These are phyloP conservation scores for Phyllotreta striolata DNA, from an alignment of 2,888 invertebrate species.

Conservation along the genomic window DNA sequence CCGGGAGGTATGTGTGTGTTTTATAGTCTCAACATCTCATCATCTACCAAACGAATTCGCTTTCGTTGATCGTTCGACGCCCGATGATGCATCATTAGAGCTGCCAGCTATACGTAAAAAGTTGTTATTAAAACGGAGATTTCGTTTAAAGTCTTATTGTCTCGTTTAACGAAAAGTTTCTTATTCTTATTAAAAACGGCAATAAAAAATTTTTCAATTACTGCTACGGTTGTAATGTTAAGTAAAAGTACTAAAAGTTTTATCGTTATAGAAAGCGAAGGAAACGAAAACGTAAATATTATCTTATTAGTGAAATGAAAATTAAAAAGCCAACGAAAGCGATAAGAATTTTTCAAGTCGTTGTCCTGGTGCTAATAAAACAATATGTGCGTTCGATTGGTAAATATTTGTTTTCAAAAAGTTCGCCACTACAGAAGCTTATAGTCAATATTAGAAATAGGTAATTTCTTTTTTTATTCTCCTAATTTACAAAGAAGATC, in stretches of 20 bases:
- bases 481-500: background rate
- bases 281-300: conserved; percentile 9
- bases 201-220: conserved; percentile 1
- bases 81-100: conserved; percentile 9
- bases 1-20: conserved; percentile 17
- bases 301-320: conserved; percentile 1
- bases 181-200: too few species aligned
- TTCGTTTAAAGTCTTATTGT: too few species aligned
- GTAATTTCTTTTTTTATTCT: too few species aligned
- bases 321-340: background rate
- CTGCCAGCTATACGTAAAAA: conserved; percentile 1
- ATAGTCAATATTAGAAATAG: too few species aligned
- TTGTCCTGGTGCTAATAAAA: too few species aligned
- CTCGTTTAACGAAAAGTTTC: too few species aligned
- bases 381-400: background rate
- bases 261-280: conserved; percentile 7
- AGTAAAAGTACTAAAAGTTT: conserved; percentile 10
- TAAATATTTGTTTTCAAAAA: too few species aligned
- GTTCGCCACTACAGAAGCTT: too few species aligned
- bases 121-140: background rate
- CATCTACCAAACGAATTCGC: conserved; percentile 18
- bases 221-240: background rate
- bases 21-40: conserved; percentile 9
- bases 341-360: too few species aligned
- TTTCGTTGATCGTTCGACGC: conserved; percentile 17